Percentiles rank a stretch among this genome's conserved stretches.
These are phyloP conservation scores for Xanthia togata DNA, from an alignment of 2,888 invertebrate species.

Conservation along the genomic window DNA sequence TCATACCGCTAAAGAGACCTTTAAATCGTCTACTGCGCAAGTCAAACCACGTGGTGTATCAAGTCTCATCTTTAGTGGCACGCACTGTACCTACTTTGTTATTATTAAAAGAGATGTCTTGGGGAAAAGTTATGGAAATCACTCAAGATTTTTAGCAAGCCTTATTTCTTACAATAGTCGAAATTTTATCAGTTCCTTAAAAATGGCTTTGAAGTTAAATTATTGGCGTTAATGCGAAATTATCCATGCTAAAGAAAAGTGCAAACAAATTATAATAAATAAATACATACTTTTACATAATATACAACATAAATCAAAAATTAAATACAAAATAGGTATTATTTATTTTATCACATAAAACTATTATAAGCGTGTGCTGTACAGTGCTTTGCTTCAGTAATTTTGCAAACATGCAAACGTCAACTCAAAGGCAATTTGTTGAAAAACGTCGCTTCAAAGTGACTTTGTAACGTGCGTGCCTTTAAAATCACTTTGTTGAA, in stretches of 20 bases:
- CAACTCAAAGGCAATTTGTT: conserved; percentile 23
- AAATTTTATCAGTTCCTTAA: neutral
- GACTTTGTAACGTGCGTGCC: conserved; percentile 23
- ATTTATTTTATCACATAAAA: conserved; percentile 7
- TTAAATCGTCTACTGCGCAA: too few relatives aligned
- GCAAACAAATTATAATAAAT: conserved; percentile 11
- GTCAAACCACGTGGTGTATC: too few relatives aligned
- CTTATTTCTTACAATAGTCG: neutral
- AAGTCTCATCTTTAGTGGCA: too few relatives aligned
- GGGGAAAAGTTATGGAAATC: neutral
- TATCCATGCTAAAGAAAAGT: neutral
- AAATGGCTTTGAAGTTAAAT: neutral
- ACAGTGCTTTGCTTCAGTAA: conserved; percentile 56
- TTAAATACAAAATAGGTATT: conserved; percentile 17
- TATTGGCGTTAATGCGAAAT: neutral
- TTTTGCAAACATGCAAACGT: conserved; percentile 43
- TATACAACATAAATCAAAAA: conserved; percentile 26
- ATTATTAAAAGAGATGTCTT: neutral
- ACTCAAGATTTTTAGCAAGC: neutral
- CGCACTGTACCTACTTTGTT: too few relatives aligned
- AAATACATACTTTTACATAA: conserved; percentile 35
- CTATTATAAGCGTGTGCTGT: conserved; percentile 70
- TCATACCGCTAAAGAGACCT: too few relatives aligned
- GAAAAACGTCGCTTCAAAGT: conserved; percentile 6
- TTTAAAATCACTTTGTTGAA: neutral